phyloP scores from a whole-genome alignment of 2,113 vertebrate genomes.

The Romanogobio albipinnatus region DNA sequence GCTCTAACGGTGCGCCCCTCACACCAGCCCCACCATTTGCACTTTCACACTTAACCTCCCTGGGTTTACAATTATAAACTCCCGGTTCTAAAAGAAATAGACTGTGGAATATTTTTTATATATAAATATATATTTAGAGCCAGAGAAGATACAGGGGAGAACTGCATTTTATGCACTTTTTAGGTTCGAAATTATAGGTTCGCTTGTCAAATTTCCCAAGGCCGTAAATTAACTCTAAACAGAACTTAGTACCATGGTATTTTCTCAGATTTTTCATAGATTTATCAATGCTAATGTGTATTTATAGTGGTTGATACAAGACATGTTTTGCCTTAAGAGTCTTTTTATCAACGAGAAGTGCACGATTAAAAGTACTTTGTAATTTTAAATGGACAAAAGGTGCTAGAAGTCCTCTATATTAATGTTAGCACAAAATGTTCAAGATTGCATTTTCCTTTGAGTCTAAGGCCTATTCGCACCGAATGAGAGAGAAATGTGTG shows the following conservation, averaged over 20 bases:
- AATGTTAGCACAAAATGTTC: slow-evolving; percentile 8
- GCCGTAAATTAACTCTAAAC: slow-evolving; percentile 47
- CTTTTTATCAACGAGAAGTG: slow-evolving; percentile 75
- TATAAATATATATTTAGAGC: neutral
- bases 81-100: neutral
- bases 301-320: slow-evolving; percentile 73
- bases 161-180: slow-evolving; percentile 72
- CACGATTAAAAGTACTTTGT: slow-evolving; percentile 69
- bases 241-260: slow-evolving; percentile 44
- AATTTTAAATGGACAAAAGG: slow-evolving; percentile 73
- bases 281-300: slow-evolving; percentile 73
- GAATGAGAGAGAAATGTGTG: neutral
- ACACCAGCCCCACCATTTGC: slow-evolving; percentile 41
- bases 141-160: slow-evolving; percentile 12
- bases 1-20: slow-evolving; percentile 76
- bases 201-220: slow-evolving; percentile 45
- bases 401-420: slow-evolving; percentile 71
- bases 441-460: slow-evolving; percentile 6
- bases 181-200: slow-evolving; percentile 59
- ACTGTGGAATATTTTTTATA: slow-evolving; percentile 37
- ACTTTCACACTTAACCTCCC: slow-evolving; percentile 49
- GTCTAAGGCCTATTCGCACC: slow-evolving; percentile 7
- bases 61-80: slow-evolving; percentile 28
- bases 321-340: slow-evolving; percentile 80
- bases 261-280: slow-evolving; percentile 66